Evolutionary conservation across 2,888 invertebrate genomes (phyloP), one percentile per base, ranked within the genome.

Genomic region (Lamellibrachia satsuma): DNA sequence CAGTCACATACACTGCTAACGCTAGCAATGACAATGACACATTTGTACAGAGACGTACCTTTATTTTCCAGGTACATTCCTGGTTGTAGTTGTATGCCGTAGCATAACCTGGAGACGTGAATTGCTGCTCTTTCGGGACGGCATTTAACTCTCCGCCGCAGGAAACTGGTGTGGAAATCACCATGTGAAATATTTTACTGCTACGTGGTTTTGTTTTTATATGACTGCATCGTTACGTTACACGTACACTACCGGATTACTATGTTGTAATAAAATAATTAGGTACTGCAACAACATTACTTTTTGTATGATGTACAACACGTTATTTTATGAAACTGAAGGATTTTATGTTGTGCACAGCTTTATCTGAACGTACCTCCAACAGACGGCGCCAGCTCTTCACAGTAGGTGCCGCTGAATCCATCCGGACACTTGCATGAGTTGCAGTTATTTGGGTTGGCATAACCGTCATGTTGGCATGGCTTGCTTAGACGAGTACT

Each of bases 381-480:
- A 22, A 75, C 22, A 75, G 75, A 75, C n/a, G 75, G 75, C 75
- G 75, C 75, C 75, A 75, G 75, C 22, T 75, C 75, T 75, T 6
- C 75, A 22, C 75, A 75, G 75, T 75, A 75, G 6, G 75, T 75
- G 75, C 75, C 75, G 2, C 22, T 75, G 75, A 75, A 75, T 75
- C 75, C 75, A 75, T 75, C 75, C 75, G 75, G 75, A n/a, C 75
- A 75, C 75, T 75, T 75, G 75, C 75, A 75, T n/a, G 75, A 75
- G 75, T 75, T 75, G 75, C 75, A 75, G 15, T 75, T 22, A 22
- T 75, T 75, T 75, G 75, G 75, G 22, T 75, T n/a, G 22, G 75
- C n/a, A 22, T 75, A 75, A 3, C 75, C 75, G 75, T n/a, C 75
- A 75, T 75, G 75, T 75, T 75, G 75, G 75, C 75, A 75, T 6